phyloP scores from a whole-genome alignment of 2,888 invertebrate species.

The Bombylius major region DNA sequence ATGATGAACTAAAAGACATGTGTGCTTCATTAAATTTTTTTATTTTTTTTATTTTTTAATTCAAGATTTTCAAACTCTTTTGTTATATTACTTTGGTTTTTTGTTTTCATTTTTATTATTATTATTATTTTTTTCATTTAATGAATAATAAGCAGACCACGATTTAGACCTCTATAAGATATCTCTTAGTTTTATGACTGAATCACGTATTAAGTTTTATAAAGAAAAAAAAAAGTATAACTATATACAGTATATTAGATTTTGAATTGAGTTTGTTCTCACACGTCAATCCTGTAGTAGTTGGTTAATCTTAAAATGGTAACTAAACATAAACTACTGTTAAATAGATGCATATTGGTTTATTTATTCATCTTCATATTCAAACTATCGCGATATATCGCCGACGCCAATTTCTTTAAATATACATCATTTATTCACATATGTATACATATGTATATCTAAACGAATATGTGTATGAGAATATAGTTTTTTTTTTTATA shows the following conservation, averaged over 20 bases:
- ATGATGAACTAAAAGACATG: too few relatives aligned
- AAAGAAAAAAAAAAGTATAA: neutral
- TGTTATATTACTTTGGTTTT: too few relatives aligned
- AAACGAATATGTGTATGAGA: too few relatives aligned
- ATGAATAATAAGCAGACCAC: constrained; percentile 6
- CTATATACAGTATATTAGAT: neutral
- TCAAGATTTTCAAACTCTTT: neutral
- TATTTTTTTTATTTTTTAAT: neutral
- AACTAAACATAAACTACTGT: too few relatives aligned
- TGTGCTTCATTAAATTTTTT: too few relatives aligned
- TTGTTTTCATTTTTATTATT: neutral
- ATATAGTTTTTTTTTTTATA: neutral
- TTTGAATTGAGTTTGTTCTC: constrained; percentile 1
- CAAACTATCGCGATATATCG: too few relatives aligned
- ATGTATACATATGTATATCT: too few relatives aligned
- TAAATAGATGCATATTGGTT: too few relatives aligned
- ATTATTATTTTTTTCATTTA: too few relatives aligned
- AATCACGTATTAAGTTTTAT: constrained; percentile 10
- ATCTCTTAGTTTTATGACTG: neutral
- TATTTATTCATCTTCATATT: too few relatives aligned
- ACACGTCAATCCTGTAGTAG: constrained; percentile 4
- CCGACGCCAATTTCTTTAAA: too few relatives aligned
- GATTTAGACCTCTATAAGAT: constrained; percentile 2
- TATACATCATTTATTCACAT: too few relatives aligned
- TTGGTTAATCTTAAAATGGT: neutral